phyloP scores from a whole-genome alignment of 2,113 vertebrate species.

The Odontophorus gujanensis region DNA sequence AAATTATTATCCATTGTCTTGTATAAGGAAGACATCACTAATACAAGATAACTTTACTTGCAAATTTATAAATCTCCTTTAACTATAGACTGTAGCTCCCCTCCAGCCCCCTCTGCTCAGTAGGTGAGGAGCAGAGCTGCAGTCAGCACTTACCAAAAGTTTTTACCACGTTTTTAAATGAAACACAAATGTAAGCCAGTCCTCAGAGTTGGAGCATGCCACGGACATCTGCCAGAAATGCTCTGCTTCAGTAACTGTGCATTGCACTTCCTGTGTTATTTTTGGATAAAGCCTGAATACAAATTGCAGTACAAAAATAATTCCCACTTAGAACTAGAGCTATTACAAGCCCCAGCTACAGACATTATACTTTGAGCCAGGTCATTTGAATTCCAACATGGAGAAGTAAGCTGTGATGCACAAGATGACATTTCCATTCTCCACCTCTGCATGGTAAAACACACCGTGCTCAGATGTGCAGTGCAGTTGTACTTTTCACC shows the following conservation, averaged over 20 bases:
- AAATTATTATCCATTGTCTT: conserved; percentile 47
- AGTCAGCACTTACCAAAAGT: not conserved
- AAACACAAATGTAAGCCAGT: not conserved
- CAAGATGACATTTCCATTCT: not conserved
- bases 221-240: conserved; percentile 19
- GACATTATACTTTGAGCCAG: not conserved
- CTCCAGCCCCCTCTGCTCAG: not conserved
- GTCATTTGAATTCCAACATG: not conserved
- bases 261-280: conserved; percentile 42
- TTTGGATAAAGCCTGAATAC: conserved; percentile 7
- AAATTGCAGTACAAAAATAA: not conserved
- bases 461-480: not conserved
- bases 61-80: not conserved
- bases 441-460: not conserved
- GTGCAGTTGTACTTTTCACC: not conserved
- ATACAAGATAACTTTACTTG: not conserved
- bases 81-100: not conserved
- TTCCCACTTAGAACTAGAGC: not conserved
- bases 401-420: not conserved
- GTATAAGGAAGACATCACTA: not conserved
- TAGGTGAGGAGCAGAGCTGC: not conserved
- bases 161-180: not conserved
- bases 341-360: not conserved
- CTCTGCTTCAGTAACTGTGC: not conserved
- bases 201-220: not conserved